phyloP scores from a whole-genome alignment of 2,113 vertebrate species.

The Pyrgilauda ruficollis region DNA sequence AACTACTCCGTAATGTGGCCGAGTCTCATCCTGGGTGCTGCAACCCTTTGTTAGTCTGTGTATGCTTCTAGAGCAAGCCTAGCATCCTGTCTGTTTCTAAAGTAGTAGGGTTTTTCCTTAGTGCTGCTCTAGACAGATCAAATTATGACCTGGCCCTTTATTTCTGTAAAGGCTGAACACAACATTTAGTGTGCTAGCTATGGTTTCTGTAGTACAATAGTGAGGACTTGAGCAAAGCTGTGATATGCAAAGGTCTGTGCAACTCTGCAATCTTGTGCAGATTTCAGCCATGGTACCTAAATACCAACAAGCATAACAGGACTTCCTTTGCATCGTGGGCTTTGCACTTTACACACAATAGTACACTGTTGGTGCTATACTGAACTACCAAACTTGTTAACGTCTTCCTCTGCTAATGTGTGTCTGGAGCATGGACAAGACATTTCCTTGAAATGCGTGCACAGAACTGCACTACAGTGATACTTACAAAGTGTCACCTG shows the following conservation, averaged over 20 bases:
- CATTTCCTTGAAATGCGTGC: not conserved
- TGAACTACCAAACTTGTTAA: not conserved
- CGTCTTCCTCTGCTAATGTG: not conserved
- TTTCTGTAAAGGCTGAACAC: not conserved
- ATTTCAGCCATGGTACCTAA: not conserved
- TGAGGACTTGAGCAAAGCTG: not conserved
- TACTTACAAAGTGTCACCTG: not conserved
- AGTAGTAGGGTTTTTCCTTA: not conserved
- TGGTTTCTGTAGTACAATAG: not conserved
- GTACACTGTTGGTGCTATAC: not conserved
- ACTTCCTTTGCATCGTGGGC: not conserved
- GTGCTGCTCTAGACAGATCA: not conserved
- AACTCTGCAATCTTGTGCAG: too few species aligned
- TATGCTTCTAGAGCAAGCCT: not conserved
- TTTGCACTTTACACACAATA: not conserved
- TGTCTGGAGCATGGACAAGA: not conserved
- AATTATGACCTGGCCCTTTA: not conserved
- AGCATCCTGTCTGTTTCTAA: not conserved
- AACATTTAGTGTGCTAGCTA: not conserved
- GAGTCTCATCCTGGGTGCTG: not conserved
- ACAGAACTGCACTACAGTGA: not conserved
- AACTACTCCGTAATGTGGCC: not conserved
- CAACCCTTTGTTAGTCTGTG: not conserved
- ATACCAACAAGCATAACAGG: not conserved
- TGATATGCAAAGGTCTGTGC: not conserved